Conservation (phyloP, 1,140 invertebrate genomes). For the Triops cancriformis region DNA sequence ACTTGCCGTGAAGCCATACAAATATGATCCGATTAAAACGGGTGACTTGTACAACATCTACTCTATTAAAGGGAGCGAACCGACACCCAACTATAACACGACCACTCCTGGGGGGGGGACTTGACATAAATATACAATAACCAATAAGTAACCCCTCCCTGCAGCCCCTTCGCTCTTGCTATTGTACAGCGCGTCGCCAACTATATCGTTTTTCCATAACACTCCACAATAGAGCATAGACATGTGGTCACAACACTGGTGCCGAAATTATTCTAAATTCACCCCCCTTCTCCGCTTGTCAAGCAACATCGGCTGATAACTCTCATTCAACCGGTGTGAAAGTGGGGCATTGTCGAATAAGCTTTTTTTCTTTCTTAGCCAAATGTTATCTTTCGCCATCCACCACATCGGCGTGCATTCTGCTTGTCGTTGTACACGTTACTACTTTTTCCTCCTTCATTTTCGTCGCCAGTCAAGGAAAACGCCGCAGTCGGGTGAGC, state of each 20-base stretch:
- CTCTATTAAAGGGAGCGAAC: background rate
- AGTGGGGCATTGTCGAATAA: no score
- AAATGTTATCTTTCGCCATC: no score
- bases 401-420: no score
- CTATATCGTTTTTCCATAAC: background rate
- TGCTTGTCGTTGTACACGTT: no score
- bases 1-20: constrained; percentile 8
- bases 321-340: no score
- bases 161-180: background rate
- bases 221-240: background rate
- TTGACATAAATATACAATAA: background rate
- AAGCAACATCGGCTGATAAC: no score
- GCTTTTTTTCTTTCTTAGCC: no score
- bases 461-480: background rate
- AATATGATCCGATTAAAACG: constrained; percentile 10
- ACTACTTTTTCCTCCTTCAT: background rate
- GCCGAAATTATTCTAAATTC: background rate
- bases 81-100: background rate
- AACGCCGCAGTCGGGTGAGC: background rate
- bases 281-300: no score
- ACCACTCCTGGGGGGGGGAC: background rate
- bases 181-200: background rate
- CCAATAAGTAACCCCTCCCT: background rate
- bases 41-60: background rate
- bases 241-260: background rate